Evolutionary conservation across 2,888 invertebrate species (phyloP), one percentile per base, ranked within the genome.

Genomic region (Lycophotia porphyrea): DNA sequence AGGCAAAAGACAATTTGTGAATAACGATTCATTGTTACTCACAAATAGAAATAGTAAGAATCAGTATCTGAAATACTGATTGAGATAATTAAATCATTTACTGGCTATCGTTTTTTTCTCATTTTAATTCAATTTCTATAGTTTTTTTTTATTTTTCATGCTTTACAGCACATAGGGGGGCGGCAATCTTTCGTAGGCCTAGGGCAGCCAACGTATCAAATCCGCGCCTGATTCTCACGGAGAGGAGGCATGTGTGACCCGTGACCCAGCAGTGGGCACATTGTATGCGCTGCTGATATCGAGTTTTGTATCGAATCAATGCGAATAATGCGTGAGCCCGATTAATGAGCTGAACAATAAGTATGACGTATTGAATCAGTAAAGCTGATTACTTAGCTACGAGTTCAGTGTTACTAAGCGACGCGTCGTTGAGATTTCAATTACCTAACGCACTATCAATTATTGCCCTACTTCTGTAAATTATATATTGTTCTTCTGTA

Each of bases 361-460:
- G 5, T 24, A 34, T 74, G 73, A 44, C 27, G 44, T 44, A n/a
- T 11, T 9, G 15, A 36, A 66, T 58, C 66, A n/a, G 31, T 47
- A 49, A 76, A 58, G n/a, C 58, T n/a, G 47, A 67, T 39, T 76
- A 76, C 31, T 31, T 31, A 68, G 39, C 42, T 39, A 76, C 34
- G 63, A 42, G 11, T 63, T 52, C 5, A 3, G n/a, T 74, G 61
- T 21, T 21, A 49, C 15, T 21, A n/a, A n/a, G 61, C 21, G 63
- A 34, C 18, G 21, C 31, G 58, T 36, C 21, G 13, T 24, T 24
- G 7, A 44, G 11, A 52, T n/a, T n/a, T 5, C 52, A 63, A 42
- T 69, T 31, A 60, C 1, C 15, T 24, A 61, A 39, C 31, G 5
- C 18, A n/a, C 61, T 24, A 42, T 24, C 11, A 63, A 60, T 18